Evolutionary conservation across 2,888 invertebrate species (phyloP).

Genomic region (Diabrotica balteata): DNA sequence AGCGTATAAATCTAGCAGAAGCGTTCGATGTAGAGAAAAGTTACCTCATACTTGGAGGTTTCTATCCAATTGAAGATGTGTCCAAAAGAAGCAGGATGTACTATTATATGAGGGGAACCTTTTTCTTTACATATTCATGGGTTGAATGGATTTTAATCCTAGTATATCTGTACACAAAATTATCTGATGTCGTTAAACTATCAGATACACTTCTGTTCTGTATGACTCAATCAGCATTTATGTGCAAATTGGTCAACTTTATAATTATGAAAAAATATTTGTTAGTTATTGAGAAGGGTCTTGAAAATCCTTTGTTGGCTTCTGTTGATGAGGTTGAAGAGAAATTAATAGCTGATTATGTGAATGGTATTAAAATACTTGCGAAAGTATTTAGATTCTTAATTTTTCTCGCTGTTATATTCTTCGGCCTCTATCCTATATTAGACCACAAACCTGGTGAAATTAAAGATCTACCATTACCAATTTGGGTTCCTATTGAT

Average conservation of each 20-base stretch:
- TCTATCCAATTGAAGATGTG: constrained; percentile 31
- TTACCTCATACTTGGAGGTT: constrained; percentile 32
- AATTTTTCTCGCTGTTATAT: constrained; percentile 20
- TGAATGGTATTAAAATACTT: constrained; percentile 23
- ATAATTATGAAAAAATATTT: constrained; percentile 21
- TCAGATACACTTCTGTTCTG: constrained; percentile 34
- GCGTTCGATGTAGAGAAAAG: constrained; percentile 31
- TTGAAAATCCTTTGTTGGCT: constrained; percentile 32
- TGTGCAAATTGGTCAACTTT: constrained; percentile 36
- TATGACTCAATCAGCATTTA: constrained; percentile 35
- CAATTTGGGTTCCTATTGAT: constrained; percentile 40
- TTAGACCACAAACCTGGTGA: constrained; percentile 23
- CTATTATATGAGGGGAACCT: constrained; percentile 8
- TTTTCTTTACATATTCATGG: constrained; percentile 24
- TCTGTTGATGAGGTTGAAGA: constrained; percentile 24
- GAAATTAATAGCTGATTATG: constrained; percentile 19
- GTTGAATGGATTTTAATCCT: constrained; percentile 21
- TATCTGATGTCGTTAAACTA: constrained; percentile 29
- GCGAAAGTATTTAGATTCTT: constrained; percentile 28
- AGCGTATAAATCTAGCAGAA: constrained; percentile 27
- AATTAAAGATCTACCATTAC: constrained; percentile 35
- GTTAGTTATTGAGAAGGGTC: constrained; percentile 26
- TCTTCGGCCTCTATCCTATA: constrained; percentile 35
- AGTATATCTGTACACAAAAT: constrained; percentile 14
- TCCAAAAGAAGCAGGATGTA: constrained; percentile 18